Evolutionary conservation across 2,888 invertebrate species (phyloP).

Genomic region (Drosophila lacicola): DNA sequence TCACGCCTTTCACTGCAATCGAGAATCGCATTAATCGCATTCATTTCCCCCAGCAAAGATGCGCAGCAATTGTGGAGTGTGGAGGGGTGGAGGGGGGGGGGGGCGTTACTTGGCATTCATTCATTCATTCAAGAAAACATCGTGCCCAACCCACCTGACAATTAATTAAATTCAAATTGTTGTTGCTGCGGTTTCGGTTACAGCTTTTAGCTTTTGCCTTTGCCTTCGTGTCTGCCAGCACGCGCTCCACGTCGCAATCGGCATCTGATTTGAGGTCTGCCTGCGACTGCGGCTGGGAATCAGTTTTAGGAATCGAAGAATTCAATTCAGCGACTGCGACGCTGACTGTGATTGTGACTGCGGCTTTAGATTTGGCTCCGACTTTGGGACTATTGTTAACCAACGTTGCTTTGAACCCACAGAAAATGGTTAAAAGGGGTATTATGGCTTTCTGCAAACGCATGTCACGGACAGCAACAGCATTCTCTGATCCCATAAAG

Average conservation of each 20-base stretch:
- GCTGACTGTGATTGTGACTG: conserved; percentile 11
- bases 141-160: conserved; percentile 64
- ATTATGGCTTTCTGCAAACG: too few species aligned
- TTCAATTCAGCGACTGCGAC: conserved; percentile 9
- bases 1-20: conserved; percentile 70
- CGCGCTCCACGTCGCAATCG: conserved; percentile 51
- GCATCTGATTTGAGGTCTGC: conserved; percentile 2
- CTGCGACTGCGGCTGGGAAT: not conserved
- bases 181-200: conserved; percentile 31
- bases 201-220: conserved; percentile 16
- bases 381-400: too few species aligned
- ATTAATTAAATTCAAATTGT: conserved; percentile 68
- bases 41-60: conserved; percentile 40
- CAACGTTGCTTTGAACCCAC: too few species aligned
- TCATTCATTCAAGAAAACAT: conserved; percentile 57
- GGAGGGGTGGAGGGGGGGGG: not conserved
- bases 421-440: too few species aligned
- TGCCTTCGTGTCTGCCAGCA: conserved; percentile 43
- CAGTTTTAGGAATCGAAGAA: conserved; percentile 17
- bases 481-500: too few species aligned
- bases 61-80: conserved; percentile 24
- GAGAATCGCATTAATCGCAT: conserved; percentile 54
- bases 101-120: not conserved
- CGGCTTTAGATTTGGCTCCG: conserved; percentile 13
- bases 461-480: too few species aligned